A percentile compares a stretch with the other conserved stretches of the same genome.
Evolutionary conservation across 1,140 invertebrate genomes (phyloP).

Genomic region (Ridgeia piscesae): DNA sequence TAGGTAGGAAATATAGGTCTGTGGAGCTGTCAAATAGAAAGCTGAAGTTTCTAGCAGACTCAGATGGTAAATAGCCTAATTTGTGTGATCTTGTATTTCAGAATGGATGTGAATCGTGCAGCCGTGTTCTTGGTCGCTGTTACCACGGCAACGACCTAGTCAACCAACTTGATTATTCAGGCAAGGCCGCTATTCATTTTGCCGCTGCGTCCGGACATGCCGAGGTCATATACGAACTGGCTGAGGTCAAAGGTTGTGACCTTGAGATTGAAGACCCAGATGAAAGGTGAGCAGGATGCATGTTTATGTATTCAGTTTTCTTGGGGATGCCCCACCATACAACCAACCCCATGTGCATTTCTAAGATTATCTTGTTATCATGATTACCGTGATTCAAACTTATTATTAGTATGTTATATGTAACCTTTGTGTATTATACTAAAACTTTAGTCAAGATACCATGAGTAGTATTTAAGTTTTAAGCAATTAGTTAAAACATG

Average conservation of each 20-base stretch:
- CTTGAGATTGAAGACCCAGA: constrained; percentile 45
- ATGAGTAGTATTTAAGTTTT: too few relatives aligned
- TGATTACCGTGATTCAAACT: too few relatives aligned
- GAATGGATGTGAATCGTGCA: background rate
- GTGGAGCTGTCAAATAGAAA: background rate
- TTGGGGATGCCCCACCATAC: too few relatives aligned
- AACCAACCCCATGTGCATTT: too few relatives aligned
- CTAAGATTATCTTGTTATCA: too few relatives aligned
- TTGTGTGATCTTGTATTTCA: background rate
- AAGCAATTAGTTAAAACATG: too few relatives aligned
- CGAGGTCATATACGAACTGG: constrained; percentile 37
- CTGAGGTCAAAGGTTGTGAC: constrained; percentile 30
- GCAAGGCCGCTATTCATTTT: constrained; percentile 47
- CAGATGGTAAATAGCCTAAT: background rate
- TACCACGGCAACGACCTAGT: constrained; percentile 30
- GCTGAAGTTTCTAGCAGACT: background rate
- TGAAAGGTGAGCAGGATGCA: constrained; percentile 37
- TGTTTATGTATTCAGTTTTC: too few relatives aligned
- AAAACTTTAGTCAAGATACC: too few relatives aligned
- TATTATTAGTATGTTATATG: too few relatives aligned
- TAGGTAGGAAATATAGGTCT: too few relatives aligned
- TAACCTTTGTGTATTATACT: too few relatives aligned
- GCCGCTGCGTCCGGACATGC: constrained; percentile 47
- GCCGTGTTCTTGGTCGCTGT: background rate
- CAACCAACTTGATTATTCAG: constrained; percentile 38